Evolutionary conservation across 2,797 vertebrate species (phyloP).

Genomic region (Danio jaintianensis): DNA sequence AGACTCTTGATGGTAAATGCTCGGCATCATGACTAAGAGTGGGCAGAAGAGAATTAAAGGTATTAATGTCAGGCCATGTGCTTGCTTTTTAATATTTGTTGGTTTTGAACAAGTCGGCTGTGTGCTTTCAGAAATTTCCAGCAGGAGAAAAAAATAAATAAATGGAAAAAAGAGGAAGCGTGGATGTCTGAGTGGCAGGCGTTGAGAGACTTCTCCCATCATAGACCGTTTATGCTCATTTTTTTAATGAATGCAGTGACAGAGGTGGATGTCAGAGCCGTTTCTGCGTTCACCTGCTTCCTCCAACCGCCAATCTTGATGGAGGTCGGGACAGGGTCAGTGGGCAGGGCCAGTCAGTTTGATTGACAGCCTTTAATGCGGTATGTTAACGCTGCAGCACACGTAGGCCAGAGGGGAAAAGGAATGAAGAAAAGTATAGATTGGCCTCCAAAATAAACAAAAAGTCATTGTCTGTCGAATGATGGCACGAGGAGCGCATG

Average conservation of each 20-base stretch:
- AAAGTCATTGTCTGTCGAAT: slow-evolving; percentile 38
- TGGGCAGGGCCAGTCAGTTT: slow-evolving; percentile 58
- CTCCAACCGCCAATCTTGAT: slow-evolving; percentile 69
- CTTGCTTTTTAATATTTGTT: slow-evolving; percentile 52
- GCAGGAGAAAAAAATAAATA: slow-evolving; percentile 1
- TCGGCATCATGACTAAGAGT: slow-evolving; percentile 39
- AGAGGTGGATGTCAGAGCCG: slow-evolving; percentile 71
- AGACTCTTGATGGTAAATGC: slow-evolving; percentile 48
- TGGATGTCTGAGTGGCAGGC: slow-evolving; percentile 72
- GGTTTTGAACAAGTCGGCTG: slow-evolving; percentile 65
- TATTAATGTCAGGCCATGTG: slow-evolving; percentile 66
- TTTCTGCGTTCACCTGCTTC: slow-evolving; percentile 61
- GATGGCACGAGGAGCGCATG: slow-evolving; percentile 34
- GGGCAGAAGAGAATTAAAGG: slow-evolving; percentile 56
- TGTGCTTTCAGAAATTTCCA: slow-evolving; percentile 70
- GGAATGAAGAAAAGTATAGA: slow-evolving; percentile 14
- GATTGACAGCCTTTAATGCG: slow-evolving; percentile 49
- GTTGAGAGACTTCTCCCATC: slow-evolving; percentile 70
- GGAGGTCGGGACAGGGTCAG: slow-evolving; percentile 74
- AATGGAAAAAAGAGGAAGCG: slow-evolving; percentile 47
- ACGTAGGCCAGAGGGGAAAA: slow-evolving; percentile 8
- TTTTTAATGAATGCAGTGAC: slow-evolving; percentile 75
- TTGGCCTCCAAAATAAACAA: slow-evolving; percentile 38
- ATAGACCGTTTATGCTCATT: slow-evolving; percentile 71
- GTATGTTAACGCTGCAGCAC: slow-evolving; percentile 16